Base-by-base conservation (phyloP, 2,113 vertebrate genomes). In the Corydoras sp. region DNA sequence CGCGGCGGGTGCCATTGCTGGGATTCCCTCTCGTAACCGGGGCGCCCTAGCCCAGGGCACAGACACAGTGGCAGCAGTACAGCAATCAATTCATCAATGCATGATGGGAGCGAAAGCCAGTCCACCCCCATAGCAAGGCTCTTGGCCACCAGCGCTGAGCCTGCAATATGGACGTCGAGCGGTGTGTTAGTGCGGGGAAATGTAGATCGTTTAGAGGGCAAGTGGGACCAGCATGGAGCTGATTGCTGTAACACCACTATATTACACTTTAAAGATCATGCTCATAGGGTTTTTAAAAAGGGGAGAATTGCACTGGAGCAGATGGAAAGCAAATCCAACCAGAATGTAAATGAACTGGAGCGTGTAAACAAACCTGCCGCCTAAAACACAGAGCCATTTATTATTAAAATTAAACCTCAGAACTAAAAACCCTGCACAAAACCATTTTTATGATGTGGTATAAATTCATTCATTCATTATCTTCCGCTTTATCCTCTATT, bases 1-100 rank as follows among this genome's bases (percentile, higher is more conserved):
- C 86, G 81, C 86, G 84, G 85, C 74, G 79, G 86, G 86, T 89
- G 88, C 87, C 88, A 89, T 90, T 86, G 88, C 87, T 89, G 87
- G 85, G 88, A 90, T 90, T 90, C 89, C 84, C 89, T 87, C 78
- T 82, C 86, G 88, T 90, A 90, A 89, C 88, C 88, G 81, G 87
- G 89, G 86, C 87, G 80, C 87, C 86, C 87, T 90, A 85, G 24
- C 78, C 84, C 86, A 84, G 86, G 87, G 87, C 85, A 90, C 87
- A 90, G 88, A 90, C 89, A 88, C 83, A 88, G 86, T 89, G 88
- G 88, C 88, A 88, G 86, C 89, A 86, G 83, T 80, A 62, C 78
- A 76, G 86, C 86, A 89, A 87, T 90, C 88, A 88, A 88, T 90
- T 89, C 88, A 89, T 90, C 88, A 88, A 87, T 88, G 83, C 83